Conservation (phyloP, 2,888 invertebrate species). For the Sinhomidia bicolor region DNA sequence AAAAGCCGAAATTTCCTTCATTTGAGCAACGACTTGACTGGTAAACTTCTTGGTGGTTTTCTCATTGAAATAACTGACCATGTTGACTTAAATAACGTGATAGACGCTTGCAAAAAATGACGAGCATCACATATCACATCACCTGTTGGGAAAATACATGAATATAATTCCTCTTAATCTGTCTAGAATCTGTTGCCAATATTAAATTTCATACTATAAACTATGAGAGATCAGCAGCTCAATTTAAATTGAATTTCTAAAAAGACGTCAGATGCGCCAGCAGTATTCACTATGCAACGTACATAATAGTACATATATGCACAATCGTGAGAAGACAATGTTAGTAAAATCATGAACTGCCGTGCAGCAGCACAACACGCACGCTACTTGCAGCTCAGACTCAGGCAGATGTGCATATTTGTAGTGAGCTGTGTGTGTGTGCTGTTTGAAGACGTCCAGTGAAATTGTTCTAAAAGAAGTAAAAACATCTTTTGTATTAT, state of each 20-base stretch:
- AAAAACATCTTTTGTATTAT: no score
- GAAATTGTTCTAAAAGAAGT: no score
- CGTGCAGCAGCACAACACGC: no score
- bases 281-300: no score
- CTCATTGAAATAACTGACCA: neutral
- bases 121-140: conserved; percentile 42
- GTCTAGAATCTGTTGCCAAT: conserved; percentile 4
- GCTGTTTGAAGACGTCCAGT: no score
- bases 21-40: neutral
- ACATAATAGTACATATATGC: no score
- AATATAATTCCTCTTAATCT: neutral
- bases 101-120: neutral
- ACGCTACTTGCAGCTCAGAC: no score
- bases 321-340: no score
- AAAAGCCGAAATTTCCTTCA: neutral
- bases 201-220: no score
- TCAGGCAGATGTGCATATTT: no score
- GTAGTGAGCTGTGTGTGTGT: no score
- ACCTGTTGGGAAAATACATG: conserved; percentile 45
- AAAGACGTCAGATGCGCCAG: conserved; percentile 15
- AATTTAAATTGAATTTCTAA: conserved; percentile 19
- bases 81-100: neutral
- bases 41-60: neutral
- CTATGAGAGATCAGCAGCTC: neutral
- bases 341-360: no score